phyloP scores from a whole-genome alignment of 2,113 vertebrate genomes.

The Chionodraco myersi region DNA sequence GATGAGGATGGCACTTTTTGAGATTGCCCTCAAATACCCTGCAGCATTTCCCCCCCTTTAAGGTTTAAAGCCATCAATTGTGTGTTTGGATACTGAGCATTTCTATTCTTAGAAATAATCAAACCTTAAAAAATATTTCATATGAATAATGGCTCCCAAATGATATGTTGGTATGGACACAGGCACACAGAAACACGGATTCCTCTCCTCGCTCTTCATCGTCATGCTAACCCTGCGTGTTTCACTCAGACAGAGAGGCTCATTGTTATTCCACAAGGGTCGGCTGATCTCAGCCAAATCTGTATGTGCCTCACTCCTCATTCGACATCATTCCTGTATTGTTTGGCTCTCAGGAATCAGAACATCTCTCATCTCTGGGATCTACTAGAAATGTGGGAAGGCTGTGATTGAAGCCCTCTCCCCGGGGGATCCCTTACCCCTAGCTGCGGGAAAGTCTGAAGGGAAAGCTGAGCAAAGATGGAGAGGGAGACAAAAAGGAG shows the following conservation, averaged over 20 bases:
- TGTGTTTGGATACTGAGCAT: slow-evolving; percentile 52
- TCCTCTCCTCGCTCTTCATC: slow-evolving; percentile 63
- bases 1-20: slow-evolving; percentile 69
- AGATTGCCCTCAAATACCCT: slow-evolving; percentile 76
- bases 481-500: slow-evolving; percentile 43
- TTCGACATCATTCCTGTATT: slow-evolving; percentile 75
- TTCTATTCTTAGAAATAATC: slow-evolving; percentile 63
- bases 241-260: slow-evolving; percentile 73
- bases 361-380: slow-evolving; percentile 72
- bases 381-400: slow-evolving; percentile 72
- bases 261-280: slow-evolving; percentile 82
- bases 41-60: slow-evolving; percentile 38
- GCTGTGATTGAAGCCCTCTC: slow-evolving; percentile 60
- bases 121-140: slow-evolving; percentile 33
- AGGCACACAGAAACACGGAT: slow-evolving; percentile 22
- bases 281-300: slow-evolving; percentile 79
- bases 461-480: slow-evolving; percentile 56
- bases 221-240: slow-evolving; percentile 72
- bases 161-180: slow-evolving; percentile 35
- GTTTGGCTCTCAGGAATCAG: slow-evolving; percentile 73
- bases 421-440: slow-evolving; percentile 46
- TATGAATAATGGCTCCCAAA: slow-evolving; percentile 56
- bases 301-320: slow-evolving; percentile 68
- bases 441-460: slow-evolving; percentile 44
- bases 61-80: slow-evolving; percentile 63